These are phyloP conservation scores for Mustela nigripes DNA, from an alignment of 2,113 vertebrate genomes.

Conservation along the genomic window DNA sequence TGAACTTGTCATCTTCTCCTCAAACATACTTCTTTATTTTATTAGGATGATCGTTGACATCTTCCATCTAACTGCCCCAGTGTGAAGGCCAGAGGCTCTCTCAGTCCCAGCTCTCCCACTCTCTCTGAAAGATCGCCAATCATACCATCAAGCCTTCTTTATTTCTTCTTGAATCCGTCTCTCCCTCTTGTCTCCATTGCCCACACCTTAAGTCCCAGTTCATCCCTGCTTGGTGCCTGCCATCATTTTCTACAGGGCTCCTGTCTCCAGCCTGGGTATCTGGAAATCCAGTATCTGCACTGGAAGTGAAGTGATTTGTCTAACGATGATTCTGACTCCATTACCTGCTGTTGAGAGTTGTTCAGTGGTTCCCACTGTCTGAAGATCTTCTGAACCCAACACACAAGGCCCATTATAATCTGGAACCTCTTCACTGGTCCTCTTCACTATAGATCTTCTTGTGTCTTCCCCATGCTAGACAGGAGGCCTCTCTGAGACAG, in stretches of 20 bases:
- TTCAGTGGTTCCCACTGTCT: background rate
- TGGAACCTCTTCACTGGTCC: background rate
- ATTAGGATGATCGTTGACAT: background rate
- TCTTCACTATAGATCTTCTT: background rate
- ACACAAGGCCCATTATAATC: background rate
- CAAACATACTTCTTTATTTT: background rate
- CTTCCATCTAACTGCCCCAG: background rate
- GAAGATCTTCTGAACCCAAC: background rate
- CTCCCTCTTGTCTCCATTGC: background rate
- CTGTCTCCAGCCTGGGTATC: too few species aligned
- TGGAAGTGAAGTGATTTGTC: background rate
- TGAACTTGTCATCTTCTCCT: background rate
- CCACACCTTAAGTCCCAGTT: background rate
- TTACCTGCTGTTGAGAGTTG: background rate
- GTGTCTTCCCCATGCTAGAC: background rate
- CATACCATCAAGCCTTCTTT: background rate
- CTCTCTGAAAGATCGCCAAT: background rate
- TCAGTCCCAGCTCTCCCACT: background rate
- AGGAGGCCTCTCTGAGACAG: background rate
- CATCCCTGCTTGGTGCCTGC: too few species aligned
- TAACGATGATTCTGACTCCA: background rate
- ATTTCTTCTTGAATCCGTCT: background rate
- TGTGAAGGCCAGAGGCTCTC: background rate
- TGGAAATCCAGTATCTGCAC: background rate
- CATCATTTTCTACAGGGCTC: background rate